Base-by-base conservation (phyloP, 1,140 invertebrate genomes). In the Mamestra configurata region DNA sequence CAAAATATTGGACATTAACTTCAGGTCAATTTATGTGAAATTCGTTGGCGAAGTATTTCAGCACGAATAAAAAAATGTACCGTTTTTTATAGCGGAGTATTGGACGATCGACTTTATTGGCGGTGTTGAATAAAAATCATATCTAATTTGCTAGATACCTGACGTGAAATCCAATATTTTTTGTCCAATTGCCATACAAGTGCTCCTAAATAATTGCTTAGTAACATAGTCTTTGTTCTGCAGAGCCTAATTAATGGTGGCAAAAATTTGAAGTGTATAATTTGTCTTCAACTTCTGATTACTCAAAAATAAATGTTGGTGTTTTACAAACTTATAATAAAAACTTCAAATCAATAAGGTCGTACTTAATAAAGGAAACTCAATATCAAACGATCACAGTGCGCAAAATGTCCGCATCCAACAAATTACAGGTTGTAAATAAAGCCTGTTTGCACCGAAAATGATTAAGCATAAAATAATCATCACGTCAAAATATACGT, bases 391-490 rank as follows among this genome's bases (percentile, higher is more conserved):
- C 27, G 1, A 13, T 15, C 15, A 35, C 27, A 27, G 20, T 27
- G 10, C 22, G 4, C 6, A 35, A 35, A 61, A 61, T 61, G 24
- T 35, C 24, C 24, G n/a, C 24, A 61, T 35, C 15, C 15, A 61
- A 31, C n/a, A 61, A 61, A 61, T 35, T 35, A 24, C 13, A 27
- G 13, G 8, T 2, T 24, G 57, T 13, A 61, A 57, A 13, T 61
- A 13, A 35, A 35, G 2, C 4, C 13, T 61, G 31, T 61, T 61
- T 18, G 7, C 8, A 22, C 64, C 18, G 37, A 68, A 64, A 68
- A 68, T 46, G 11, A 46, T 22, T 20, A 24, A 68, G 18, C 37
- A 22, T 3, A 40, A 24, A 68, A 22, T 68, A 68, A 68, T 22
- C 15, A 24, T 43, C 66, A 10, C 22, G 11, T 70, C n/a, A n/a